Evolutionary conservation across 2,888 invertebrate species (phyloP), one percentile per base, ranked within the genome.

Genomic region (Melinaea menophilus): DNA sequence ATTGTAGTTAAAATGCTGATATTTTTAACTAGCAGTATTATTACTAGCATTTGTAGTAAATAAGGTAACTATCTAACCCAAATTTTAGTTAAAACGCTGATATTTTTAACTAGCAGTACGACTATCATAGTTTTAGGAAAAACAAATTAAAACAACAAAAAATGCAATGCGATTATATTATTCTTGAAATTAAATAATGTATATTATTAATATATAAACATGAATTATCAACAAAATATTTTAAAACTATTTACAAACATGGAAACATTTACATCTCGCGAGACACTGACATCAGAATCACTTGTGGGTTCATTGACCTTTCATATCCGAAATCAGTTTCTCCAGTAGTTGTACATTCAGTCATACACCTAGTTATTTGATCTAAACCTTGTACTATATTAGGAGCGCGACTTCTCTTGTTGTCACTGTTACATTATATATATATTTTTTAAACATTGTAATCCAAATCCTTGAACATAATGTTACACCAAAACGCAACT

Each of bases 141-240:
- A 59, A 61, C 34, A 48, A 69, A 81, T 80, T 78, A 75, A 83
- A 82, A 86, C 72, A 69, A 71, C 59, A 68, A 59, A 79, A 87
- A 88, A 88, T 88, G 88, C 87, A 88, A 85, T 88, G 82, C 86
- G 89, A 88, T 89, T 88, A 89, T 90, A 88, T 88, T 86, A 81
- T 77, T 77, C 78, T 81, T 81, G 80, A 85, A 86, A 85, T 88
- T 84, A 88, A 86, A 85, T 87, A 85, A 84, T 85, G 79, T 79
- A 78, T 41, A 22, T 22, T 22, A 22, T 22, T 22, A 22, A 22
- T 22, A 41, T 82, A 83, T 84, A 86, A 85, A 87, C 81, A 86
- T 79, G 79, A 80, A 81, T 79, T 75, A 82, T 81, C 75, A 85
- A 86, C 80, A 77, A 82, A 79, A 77, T 59, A 75, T 74, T 79